phyloP scores from a whole-genome alignment of 2,113 vertebrate species.

The Pimephales promelas region DNA sequence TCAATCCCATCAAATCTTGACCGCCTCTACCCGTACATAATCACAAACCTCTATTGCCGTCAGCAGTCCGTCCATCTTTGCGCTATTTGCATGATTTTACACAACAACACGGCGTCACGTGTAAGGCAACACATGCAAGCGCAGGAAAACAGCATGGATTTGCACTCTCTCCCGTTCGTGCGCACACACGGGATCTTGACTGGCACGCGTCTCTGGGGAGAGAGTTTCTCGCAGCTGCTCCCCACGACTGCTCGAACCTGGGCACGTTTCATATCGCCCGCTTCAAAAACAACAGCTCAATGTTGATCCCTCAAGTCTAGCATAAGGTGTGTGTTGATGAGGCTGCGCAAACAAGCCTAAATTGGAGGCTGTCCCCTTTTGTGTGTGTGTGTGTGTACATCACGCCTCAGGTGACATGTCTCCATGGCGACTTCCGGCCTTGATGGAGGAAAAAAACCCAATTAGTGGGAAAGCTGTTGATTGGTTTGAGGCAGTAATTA shows the following conservation, averaged over 20 bases:
- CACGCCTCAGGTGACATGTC: conserved; percentile 86
- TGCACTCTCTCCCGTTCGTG: background rate
- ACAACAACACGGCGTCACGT: conserved; percentile 9
- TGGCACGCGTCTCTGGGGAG: conserved; percentile 50
- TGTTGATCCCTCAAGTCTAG: conserved; percentile 60
- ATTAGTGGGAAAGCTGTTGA: conserved; percentile 88
- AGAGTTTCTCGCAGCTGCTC: conserved; percentile 53
- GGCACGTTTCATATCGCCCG: conserved; percentile 48
- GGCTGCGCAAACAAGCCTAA: conserved; percentile 67
- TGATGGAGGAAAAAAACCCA: conserved; percentile 79
- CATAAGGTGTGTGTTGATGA: conserved; percentile 57
- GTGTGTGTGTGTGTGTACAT: conserved; percentile 53
- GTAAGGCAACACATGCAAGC: background rate
- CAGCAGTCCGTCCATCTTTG: conserved; percentile 21
- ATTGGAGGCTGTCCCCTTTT: conserved; percentile 75
- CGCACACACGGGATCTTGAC: conserved; percentile 40
- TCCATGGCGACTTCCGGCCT: conserved; percentile 71
- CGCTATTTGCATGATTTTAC: background rate
- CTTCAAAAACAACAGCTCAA: conserved; percentile 58
- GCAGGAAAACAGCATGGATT: conserved; percentile 23
- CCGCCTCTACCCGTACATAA: background rate
- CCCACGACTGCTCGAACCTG: conserved; percentile 45
- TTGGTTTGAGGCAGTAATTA: conserved; percentile 92
- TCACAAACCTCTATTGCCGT: conserved; percentile 4
- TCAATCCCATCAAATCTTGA: conserved; percentile 71